phyloP scores from a whole-genome alignment of 2,797 vertebrate species.

The Mus spretus region DNA sequence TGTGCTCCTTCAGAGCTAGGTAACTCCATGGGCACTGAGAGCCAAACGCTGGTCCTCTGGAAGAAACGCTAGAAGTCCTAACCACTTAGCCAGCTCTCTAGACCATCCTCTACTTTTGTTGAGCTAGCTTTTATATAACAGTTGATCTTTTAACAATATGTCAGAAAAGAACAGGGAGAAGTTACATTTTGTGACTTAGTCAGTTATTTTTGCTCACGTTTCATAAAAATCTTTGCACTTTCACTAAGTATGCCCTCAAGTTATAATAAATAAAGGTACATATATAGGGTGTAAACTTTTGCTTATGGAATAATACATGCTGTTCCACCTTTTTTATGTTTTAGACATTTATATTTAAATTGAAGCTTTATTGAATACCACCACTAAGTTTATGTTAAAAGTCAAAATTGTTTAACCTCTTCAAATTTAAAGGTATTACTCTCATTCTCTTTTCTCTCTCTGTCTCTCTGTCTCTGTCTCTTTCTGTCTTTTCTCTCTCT shows the following conservation, averaged over 20 bases:
- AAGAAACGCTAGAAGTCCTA: not conserved
- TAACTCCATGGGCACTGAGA: not conserved
- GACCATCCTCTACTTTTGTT: not conserved
- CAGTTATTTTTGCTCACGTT: conserved; percentile 56
- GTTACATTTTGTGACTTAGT: conserved; percentile 45
- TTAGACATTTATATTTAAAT: conserved; percentile 70
- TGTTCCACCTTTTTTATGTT: conserved; percentile 14
- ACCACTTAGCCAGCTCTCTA: not conserved
- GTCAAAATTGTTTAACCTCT: conserved; percentile 53
- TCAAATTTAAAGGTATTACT: not conserved
- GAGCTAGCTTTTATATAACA: conserved; percentile 12
- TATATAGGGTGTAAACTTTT: conserved; percentile 65
- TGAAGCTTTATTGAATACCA: conserved; percentile 49
- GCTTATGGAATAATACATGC: conserved; percentile 2
- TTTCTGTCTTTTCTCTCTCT: too few species aligned
- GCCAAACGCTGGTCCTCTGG: too few species aligned
- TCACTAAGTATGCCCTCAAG: conserved; percentile 39
- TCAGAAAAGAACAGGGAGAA: conserved; percentile 10
- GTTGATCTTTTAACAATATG: conserved; percentile 42
- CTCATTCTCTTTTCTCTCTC: too few species aligned
- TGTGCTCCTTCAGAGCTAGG: not conserved
- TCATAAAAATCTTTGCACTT: conserved; percentile 66
- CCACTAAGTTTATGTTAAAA: conserved; percentile 60
- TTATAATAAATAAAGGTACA: conserved; percentile 29
- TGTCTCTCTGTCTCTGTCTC: not conserved